phyloP scores from a whole-genome alignment of 2,888 invertebrate species.

The Cosmia pyralina region DNA sequence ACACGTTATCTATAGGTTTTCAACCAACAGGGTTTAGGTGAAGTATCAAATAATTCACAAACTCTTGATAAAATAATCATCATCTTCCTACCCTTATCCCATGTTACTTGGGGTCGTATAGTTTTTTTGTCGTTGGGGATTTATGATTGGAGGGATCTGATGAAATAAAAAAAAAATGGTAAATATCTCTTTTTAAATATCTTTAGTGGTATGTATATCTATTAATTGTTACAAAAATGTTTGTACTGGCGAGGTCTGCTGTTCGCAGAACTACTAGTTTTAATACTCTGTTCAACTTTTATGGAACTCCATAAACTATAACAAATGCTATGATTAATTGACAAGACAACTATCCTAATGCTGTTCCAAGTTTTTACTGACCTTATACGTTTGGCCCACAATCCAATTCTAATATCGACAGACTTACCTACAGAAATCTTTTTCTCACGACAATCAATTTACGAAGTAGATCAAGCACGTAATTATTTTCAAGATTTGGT shows the following conservation, averaged over 20 bases:
- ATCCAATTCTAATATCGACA: conserved; percentile 5
- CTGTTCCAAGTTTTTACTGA: conserved; percentile 16
- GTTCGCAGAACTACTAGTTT: not conserved
- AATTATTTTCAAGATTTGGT: conserved; percentile 51
- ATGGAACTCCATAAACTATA: not conserved
- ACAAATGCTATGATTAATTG: conserved; percentile 17
- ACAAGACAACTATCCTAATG: conserved; percentile 6
- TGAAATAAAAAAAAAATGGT: no score
- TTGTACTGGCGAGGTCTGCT: no score
- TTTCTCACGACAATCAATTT: conserved; percentile 53
- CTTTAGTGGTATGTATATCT: no score
- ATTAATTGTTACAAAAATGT: no score
- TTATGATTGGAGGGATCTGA: no score
- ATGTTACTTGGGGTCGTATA: no score
- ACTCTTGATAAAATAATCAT: not conserved
- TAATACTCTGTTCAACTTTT: not conserved
- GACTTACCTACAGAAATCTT: conserved; percentile 12
- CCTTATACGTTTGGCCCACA: conserved; percentile 14
- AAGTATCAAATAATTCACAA: conserved; percentile 12
- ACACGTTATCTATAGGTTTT: conserved; percentile 27
- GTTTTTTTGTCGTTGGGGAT: no score
- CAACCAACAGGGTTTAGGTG: conserved; percentile 21
- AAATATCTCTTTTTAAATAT: no score
- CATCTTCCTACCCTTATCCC: no score
- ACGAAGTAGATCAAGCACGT: conserved; percentile 28